A percentile compares a stretch with the other conserved stretches of the same genome.
These are phyloP conservation scores for Oxyruncus cristatus DNA, from an alignment of 2,113 vertebrate species.

Conservation along the genomic window DNA sequence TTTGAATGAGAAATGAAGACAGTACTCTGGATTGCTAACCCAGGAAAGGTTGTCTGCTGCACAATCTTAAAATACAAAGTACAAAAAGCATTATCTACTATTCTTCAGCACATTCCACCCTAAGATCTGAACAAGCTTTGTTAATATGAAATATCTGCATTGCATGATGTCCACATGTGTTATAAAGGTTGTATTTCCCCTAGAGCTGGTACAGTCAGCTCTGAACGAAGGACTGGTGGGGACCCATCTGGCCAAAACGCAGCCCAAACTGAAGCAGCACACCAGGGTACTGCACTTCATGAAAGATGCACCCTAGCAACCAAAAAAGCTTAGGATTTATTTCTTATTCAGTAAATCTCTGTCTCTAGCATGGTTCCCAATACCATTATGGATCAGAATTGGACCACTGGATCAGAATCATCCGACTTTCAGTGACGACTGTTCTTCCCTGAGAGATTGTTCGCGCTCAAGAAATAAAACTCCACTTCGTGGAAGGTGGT, in stretches of 20 bases:
- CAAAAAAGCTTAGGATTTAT: neutral
- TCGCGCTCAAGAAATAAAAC: neutral
- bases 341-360: neutral
- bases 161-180: neutral
- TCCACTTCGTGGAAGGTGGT: neutral
- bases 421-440: neutral
- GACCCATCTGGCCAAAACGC: neutral
- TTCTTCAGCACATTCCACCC: neutral
- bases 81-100: neutral
- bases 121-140: neutral
- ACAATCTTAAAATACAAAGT: neutral
- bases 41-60: neutral
- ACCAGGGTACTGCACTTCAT: neutral
- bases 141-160: neutral
- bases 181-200: neutral
- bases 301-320: neutral
- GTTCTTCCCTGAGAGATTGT: neutral
- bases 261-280: neutral
- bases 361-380: neutral
- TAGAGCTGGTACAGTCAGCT: neutral
- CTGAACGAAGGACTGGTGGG: neutral
- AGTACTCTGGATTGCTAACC: neutral
- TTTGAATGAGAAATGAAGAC: neutral
- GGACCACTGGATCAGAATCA: neutral
- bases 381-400: neutral